phyloP scores from a whole-genome alignment of 2,888 invertebrate genomes.

The Dastarcus helophoroides region DNA sequence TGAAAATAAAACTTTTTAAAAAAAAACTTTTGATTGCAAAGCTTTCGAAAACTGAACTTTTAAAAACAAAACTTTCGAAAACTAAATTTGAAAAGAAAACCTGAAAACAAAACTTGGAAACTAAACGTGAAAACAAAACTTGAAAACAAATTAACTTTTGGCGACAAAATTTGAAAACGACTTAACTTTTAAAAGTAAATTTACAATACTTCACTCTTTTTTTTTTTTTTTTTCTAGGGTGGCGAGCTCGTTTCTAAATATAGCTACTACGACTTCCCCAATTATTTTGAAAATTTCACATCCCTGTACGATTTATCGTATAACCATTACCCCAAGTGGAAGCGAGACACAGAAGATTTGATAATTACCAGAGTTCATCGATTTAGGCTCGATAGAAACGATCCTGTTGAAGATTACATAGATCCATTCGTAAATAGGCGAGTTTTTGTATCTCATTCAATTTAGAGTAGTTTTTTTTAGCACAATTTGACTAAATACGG shows the following conservation, averaged over 20 bases:
- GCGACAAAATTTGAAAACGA: no score
- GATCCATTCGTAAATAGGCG: conserved; percentile 6
- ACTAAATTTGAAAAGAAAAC: no score
- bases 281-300: conserved; percentile 37
- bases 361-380: conserved; percentile 31
- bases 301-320: conserved; percentile 41
- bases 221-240: neutral
- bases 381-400: neutral
- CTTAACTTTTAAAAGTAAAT: no score
- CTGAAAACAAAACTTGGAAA: no score
- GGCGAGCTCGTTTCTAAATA: neutral
- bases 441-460: no score
- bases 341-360: conserved; percentile 38
- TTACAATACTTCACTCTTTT: no score
- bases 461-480: no score
- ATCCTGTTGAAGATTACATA: conserved; percentile 8
- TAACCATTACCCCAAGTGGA: conserved; percentile 40
- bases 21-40: no score
- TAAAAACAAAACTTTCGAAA: no score
- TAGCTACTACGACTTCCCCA: conserved; percentile 37
- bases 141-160: neutral
- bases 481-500: conserved; percentile 42
- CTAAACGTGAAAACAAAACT: conserved; percentile 1
- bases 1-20: no score
- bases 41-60: no score